These are phyloP conservation scores for Pedionomus torquatus DNA, from an alignment of 2,113 vertebrate genomes.

Conservation along the genomic window DNA sequence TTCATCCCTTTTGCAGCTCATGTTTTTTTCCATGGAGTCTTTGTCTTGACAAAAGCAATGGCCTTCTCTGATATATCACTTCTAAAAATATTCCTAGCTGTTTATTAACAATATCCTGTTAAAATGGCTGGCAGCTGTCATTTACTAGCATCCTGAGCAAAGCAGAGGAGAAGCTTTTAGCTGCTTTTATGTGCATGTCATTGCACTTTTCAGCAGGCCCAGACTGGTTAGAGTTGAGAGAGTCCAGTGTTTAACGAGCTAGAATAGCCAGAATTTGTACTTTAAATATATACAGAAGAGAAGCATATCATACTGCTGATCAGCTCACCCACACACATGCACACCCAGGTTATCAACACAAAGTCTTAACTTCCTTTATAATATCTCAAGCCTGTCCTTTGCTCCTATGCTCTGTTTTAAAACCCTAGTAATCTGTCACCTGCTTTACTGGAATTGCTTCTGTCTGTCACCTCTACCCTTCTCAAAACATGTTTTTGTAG, in stretches of 20 bases:
- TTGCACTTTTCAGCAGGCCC: not conserved
- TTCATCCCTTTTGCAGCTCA: not conserved
- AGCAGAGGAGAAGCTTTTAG: not conserved
- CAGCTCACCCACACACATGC: not conserved
- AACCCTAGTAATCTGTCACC: not conserved
- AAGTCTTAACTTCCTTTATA: not conserved
- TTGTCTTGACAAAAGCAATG: not conserved
- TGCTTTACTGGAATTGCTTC: conserved; percentile 1
- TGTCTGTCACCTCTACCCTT: not conserved
- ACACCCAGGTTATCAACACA: not conserved
- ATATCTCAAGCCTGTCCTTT: conserved; percentile 10
- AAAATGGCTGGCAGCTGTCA: not conserved
- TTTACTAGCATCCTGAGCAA: not conserved
- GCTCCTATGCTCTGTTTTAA: not conserved
- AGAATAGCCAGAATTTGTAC: conserved; percentile 40
- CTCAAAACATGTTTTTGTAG: not conserved
- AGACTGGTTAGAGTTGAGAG: not conserved
- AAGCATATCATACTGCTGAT: not conserved
- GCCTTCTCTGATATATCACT: not conserved
- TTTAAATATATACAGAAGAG: conserved; percentile 1
- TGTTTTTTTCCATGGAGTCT: not conserved
- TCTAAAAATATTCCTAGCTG: not conserved
- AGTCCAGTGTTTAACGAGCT: conserved; percentile 17
- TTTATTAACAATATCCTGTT: not conserved
- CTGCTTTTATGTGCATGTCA: conserved; percentile 14